Percentiles rank a stretch among this genome's conserved stretches.
Conservation (phyloP, 2,888 invertebrate species). For the Psylliodes chrysocephalus region DNA sequence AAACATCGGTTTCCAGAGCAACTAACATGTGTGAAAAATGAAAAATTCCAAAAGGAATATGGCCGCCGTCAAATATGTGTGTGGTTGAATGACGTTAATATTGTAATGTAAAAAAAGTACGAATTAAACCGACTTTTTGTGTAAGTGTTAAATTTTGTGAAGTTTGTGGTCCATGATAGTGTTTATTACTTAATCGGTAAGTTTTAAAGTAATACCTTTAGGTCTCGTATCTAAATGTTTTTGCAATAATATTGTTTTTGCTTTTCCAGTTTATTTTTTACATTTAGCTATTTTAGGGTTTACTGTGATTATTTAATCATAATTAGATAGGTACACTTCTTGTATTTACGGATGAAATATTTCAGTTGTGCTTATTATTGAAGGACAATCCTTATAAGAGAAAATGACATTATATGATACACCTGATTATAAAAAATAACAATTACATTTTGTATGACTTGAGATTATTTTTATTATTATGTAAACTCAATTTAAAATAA, state of each 20-base stretch:
- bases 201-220: slow-evolving; percentile 22
- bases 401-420: slow-evolving; percentile 37
- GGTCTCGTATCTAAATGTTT: slow-evolving; percentile 19
- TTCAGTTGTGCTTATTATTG: slow-evolving; percentile 30
- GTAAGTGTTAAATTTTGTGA: slow-evolving; percentile 37
- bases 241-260: slow-evolving; percentile 22
- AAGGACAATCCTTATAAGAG: slow-evolving; percentile 48
- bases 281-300: slow-evolving; percentile 3
- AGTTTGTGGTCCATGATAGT: slow-evolving; percentile 45
- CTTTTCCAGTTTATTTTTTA: neutral
- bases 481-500: no score
- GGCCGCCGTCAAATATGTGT: slow-evolving; percentile 39
- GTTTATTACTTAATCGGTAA: slow-evolving; percentile 41
- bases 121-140: slow-evolving; percentile 35
- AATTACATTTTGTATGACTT: no score
- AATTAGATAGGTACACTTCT: slow-evolving; percentile 2
- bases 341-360: neutral
- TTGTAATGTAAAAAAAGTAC: slow-evolving; percentile 39
- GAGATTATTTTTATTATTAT: no score
- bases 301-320: neutral
- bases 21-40: slow-evolving; percentile 35
- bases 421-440: slow-evolving; percentile 25
- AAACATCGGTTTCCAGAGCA: slow-evolving; percentile 22
- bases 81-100: slow-evolving; percentile 29
- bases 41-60: slow-evolving; percentile 36